A percentile compares a stretch with the other conserved stretches of the same genome.
These are phyloP conservation scores for Drosophila eugracilis DNA, from an alignment of 1,140 invertebrate species.

Conservation along the genomic window DNA sequence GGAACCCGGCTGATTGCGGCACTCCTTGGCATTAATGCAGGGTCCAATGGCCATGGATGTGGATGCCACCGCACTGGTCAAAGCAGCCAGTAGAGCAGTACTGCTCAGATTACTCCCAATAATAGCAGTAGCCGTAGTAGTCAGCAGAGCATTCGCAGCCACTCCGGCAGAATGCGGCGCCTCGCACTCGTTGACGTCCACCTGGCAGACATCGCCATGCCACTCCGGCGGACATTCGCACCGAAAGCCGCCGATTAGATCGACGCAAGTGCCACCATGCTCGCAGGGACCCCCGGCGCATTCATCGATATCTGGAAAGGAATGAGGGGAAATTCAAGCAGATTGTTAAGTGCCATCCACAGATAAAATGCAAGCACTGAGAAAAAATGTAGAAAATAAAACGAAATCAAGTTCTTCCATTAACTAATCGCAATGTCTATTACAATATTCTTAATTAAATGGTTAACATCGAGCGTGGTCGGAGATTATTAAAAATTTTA, in stretches of 20 bases:
- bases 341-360: conserved; percentile 53
- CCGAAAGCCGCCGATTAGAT: conserved; percentile 90
- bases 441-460: too few relatives aligned
- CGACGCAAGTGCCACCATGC: conserved; percentile 94
- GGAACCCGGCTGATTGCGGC: conserved; percentile 92
- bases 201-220: conserved; percentile 92
- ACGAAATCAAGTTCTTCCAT: too few relatives aligned
- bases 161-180: conserved; percentile 73
- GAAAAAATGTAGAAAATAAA: not conserved
- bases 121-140: conserved; percentile 80
- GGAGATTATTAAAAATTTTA: too few relatives aligned
- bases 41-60: conserved; percentile 86
- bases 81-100: conserved; percentile 92
- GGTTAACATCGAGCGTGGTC: too few relatives aligned
- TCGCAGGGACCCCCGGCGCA: conserved; percentile 93
- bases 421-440: too few relatives aligned
- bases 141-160: conserved; percentile 76
- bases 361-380: conserved; percentile 45
- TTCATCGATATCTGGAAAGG: conserved; percentile 90
- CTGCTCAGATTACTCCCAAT: conserved; percentile 68
- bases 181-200: conserved; percentile 89
- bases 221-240: conserved; percentile 93
- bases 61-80: conserved; percentile 93
- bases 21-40: conserved; percentile 93
- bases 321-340: conserved; percentile 34